phyloP scores from a whole-genome alignment of 2,888 invertebrate species.

The Anoncus sp. region DNA sequence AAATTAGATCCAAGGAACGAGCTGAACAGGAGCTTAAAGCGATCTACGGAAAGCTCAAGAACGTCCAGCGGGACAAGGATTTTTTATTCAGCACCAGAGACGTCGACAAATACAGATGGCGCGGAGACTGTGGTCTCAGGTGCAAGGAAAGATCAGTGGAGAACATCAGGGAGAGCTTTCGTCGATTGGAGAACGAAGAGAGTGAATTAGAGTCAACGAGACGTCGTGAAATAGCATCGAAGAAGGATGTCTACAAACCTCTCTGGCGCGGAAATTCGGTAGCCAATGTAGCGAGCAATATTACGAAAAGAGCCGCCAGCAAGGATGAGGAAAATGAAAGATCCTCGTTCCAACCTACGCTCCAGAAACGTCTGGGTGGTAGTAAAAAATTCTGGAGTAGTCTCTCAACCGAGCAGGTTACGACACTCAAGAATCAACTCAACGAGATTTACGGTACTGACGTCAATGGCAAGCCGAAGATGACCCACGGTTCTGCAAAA shows the following conservation, averaged over 20 bases:
- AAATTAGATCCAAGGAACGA: conserved; percentile 90
- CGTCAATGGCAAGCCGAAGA: conserved; percentile 73
- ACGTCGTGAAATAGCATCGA: conserved; percentile 82
- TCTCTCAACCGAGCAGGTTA: conserved; percentile 92
- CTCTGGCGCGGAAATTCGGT: conserved; percentile 94
- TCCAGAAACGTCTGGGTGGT: conserved; percentile 86
- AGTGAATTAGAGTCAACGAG: conserved; percentile 83
- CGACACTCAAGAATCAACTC: conserved; percentile 90
- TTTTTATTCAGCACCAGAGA: conserved; percentile 92
- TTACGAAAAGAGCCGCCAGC: conserved; percentile 86
- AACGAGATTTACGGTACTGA: conserved; percentile 92
- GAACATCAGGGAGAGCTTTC: conserved; percentile 92
- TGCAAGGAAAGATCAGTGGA: conserved; percentile 95
- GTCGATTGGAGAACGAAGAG: conserved; percentile 85
- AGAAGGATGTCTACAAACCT: conserved; percentile 90
- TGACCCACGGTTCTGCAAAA: conserved; percentile 33
- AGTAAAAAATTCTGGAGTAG: conserved; percentile 93
- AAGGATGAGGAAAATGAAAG: conserved; percentile 80
- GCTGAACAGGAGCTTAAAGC: conserved; percentile 92
- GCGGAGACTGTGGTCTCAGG: conserved; percentile 88
- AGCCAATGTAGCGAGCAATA: conserved; percentile 90
- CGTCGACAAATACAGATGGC: conserved; percentile 91
- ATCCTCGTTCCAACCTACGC: conserved; percentile 82
- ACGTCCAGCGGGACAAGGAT: conserved; percentile 92
- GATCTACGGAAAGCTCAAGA: conserved; percentile 90